These are phyloP conservation scores for Pandion haliaetus DNA, from an alignment of 2,113 vertebrate genomes.

Conservation along the genomic window DNA sequence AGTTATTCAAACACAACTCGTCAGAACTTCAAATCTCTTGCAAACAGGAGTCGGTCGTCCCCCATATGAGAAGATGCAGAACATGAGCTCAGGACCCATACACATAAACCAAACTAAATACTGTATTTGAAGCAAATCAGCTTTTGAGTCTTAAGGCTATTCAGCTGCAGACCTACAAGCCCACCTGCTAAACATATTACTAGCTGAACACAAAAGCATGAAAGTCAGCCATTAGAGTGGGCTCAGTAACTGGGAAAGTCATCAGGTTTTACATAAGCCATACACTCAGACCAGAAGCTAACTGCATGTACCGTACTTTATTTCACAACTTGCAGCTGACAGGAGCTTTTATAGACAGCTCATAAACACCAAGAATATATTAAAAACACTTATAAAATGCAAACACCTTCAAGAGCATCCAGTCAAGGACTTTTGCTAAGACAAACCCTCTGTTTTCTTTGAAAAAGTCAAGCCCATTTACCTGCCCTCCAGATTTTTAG, in stretches of 20 bases:
- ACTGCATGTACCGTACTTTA: slow-evolving; percentile 53
- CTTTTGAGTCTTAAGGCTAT: slow-evolving; percentile 1
- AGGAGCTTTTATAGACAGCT: slow-evolving; percentile 67
- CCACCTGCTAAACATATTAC: slow-evolving; percentile 58
- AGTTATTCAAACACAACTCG: neutral
- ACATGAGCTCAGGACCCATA: neutral
- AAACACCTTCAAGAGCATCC: slow-evolving; percentile 47
- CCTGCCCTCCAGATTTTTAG: slow-evolving; percentile 88
- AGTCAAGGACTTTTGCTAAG: slow-evolving; percentile 6
- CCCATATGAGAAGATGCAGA: neutral
- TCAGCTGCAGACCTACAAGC: slow-evolving; percentile 28
- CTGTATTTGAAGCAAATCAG: neutral
- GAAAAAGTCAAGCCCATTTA: slow-evolving; percentile 64
- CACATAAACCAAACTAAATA: neutral
- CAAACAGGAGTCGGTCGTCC: neutral
- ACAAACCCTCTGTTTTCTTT: slow-evolving; percentile 3
- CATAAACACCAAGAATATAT: slow-evolving; percentile 67
- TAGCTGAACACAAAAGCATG: slow-evolving; percentile 41
- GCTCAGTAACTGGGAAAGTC: slow-evolving; percentile 56
- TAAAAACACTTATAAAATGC: slow-evolving; percentile 61
- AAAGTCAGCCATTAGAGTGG: slow-evolving; percentile 27
- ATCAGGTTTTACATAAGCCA: slow-evolving; percentile 55
- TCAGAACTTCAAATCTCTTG: neutral
- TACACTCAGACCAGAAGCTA: slow-evolving; percentile 45
- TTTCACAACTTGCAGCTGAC: slow-evolving; percentile 66